These are phyloP conservation scores for Ciconia nigra DNA, from an alignment of 2,797 vertebrate species.

Conservation along the genomic window DNA sequence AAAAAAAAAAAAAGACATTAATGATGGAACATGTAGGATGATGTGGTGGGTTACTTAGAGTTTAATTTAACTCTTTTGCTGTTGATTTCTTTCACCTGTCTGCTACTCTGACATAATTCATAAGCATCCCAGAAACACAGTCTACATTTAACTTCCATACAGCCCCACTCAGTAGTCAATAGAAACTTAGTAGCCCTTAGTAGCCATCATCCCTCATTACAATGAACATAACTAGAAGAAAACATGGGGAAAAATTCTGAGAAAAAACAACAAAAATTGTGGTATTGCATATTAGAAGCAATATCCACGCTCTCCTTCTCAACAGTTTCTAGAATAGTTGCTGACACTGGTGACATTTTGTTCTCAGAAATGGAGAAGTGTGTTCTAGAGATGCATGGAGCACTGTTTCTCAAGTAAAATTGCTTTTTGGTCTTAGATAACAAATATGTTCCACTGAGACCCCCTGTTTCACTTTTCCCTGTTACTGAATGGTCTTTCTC, in stretches of 20 bases:
- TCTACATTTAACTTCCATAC: background rate
- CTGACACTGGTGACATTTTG: background rate
- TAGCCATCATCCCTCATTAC: background rate
- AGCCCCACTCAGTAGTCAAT: background rate
- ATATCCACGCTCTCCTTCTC: background rate
- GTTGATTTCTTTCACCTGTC: background rate
- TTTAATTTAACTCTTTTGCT: background rate
- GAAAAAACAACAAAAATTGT: background rate
- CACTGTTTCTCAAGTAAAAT: background rate
- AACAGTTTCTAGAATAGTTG: background rate
- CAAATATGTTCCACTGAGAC: background rate
- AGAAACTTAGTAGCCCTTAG: background rate
- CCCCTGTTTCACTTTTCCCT: background rate
- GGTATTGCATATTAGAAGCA: background rate
- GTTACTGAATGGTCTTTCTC: background rate
- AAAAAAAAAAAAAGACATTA: background rate
- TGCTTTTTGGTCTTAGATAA: background rate
- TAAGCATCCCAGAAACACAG: background rate
- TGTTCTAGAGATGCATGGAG: background rate
- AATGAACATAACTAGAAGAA: background rate
- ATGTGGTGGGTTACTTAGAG: background rate
- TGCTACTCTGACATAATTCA: background rate
- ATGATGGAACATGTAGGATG: background rate
- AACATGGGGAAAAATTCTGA: background rate
- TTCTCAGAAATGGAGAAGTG: background rate